Conservation (phyloP, 2,113 vertebrate genomes). For the Equus przewalskii region DNA sequence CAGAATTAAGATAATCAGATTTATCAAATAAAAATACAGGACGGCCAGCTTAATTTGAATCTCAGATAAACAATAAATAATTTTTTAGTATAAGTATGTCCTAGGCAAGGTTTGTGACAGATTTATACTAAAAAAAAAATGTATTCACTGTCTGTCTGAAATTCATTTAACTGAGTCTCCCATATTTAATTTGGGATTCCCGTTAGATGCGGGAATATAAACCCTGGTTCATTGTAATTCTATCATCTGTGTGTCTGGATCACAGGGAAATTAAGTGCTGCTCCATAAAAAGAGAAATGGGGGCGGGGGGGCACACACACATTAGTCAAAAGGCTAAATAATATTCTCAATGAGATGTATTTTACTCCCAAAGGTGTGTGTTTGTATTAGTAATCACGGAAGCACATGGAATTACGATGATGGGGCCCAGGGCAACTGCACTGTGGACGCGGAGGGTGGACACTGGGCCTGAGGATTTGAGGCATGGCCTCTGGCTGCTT, state of each 20-base stretch:
- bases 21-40: background rate
- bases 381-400: background rate
- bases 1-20: no score
- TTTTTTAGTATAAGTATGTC: background rate
- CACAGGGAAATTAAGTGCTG: background rate
- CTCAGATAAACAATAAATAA: background rate
- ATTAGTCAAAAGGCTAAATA: background rate
- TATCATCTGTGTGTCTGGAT: background rate
- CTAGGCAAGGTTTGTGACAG: background rate
- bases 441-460: accelerated
- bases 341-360: background rate
- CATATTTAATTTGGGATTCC: background rate
- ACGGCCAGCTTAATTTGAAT: background rate
- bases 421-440: accelerated
- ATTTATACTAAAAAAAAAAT: background rate
- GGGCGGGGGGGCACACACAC: accelerated
- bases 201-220: background rate
- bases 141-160: background rate
- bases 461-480: accelerated
- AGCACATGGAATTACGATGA: accelerated
- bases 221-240: background rate
- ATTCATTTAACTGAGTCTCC: background rate
- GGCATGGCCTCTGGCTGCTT: background rate
- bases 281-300: background rate
- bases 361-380: background rate